phyloP scores from a whole-genome alignment of 2,113 vertebrate genomes.

The Kobus ellipsiprymnus region DNA sequence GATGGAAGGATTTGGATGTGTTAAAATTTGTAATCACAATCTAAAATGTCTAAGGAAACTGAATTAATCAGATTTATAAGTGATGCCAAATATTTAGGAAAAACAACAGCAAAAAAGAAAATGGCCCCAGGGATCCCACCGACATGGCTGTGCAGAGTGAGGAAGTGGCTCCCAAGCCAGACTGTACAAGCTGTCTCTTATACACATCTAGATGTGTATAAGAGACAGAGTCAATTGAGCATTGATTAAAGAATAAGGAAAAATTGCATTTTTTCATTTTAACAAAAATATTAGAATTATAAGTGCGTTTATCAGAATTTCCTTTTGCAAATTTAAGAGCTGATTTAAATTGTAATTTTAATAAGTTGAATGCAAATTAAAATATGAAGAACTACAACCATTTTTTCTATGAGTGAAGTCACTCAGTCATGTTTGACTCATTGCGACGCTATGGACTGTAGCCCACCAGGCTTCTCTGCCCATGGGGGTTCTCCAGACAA shows the following conservation, averaged over 20 bases:
- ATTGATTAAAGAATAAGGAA: background rate
- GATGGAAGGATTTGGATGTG: background rate
- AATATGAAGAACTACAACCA: background rate
- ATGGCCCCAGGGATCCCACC: too few relatives aligned
- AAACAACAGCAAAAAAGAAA: too few relatives aligned
- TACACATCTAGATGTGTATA: too few relatives aligned
- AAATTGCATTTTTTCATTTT: background rate
- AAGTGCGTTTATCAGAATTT: background rate
- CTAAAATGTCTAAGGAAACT: constrained; percentile 2
- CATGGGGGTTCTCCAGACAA: background rate
- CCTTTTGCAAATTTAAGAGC: background rate
- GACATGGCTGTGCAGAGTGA: too few relatives aligned
- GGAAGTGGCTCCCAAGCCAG: too few relatives aligned
- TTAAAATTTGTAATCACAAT: constrained; percentile 23
- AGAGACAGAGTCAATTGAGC: background rate
- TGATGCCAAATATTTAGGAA: constrained; percentile 22
- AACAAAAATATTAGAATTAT: background rate
- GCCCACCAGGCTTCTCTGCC: background rate
- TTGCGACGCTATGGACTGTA: background rate
- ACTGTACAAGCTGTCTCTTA: too few relatives aligned
- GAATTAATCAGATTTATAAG: constrained; percentile 8
- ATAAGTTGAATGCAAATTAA: constrained; percentile 1
- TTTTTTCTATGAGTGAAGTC: background rate
- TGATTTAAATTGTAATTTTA: constrained; percentile 21
- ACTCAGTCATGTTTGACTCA: background rate